Base-by-base conservation (phyloP, 1,140 invertebrate genomes). In the Drosophila bocki region DNA sequence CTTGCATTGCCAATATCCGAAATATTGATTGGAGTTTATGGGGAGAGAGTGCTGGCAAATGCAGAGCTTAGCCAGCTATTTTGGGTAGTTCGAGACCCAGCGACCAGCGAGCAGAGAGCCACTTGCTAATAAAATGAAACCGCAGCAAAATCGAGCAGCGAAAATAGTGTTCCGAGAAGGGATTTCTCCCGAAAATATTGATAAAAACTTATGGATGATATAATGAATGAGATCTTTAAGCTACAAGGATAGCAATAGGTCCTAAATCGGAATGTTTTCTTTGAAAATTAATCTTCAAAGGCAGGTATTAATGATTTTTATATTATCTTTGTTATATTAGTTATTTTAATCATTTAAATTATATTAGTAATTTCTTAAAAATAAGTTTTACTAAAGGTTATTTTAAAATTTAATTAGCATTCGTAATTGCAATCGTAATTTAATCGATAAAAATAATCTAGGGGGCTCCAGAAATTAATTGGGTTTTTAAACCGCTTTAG, bases 1-100 rank as follows among this genome's bases (percentile, higher is more conserved):
- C 39, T 57, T 61, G 72, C 65, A 82, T 69, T 62, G 85, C 85
- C 85, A 90, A 90, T 90, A 90, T 69, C 75, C 81, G 44, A 90
- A 85, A 82, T 90, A 91, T 90, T 91, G 85, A 91, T 91, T 91
- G 35, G 19, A 56, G 53, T 56, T 56, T 56, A 39, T 56, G 53
- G 35, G 53, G 19, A 39, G 53, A 56, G 53, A 39, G 53, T 56
- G 17, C 33, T 15, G 17, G 13, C 7, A 22, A 39, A 11, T 1
- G 51, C 33, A 54, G 53, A 56, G 53, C 53, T 56, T 56, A 56
- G 35, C 53, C 53, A 26, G 53, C 53, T 56, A 39, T 56, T 56
- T 56, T 15, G 53, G 53, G 37, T 56, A 56, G 53, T 56, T 56
- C 53, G 33, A 56, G 1, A 4, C 33, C 29, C 26, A 13, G 44